These are phyloP conservation scores for Brachionus manjavacas DNA, from an alignment of 1,140 invertebrate genomes.

Conservation along the genomic window DNA sequence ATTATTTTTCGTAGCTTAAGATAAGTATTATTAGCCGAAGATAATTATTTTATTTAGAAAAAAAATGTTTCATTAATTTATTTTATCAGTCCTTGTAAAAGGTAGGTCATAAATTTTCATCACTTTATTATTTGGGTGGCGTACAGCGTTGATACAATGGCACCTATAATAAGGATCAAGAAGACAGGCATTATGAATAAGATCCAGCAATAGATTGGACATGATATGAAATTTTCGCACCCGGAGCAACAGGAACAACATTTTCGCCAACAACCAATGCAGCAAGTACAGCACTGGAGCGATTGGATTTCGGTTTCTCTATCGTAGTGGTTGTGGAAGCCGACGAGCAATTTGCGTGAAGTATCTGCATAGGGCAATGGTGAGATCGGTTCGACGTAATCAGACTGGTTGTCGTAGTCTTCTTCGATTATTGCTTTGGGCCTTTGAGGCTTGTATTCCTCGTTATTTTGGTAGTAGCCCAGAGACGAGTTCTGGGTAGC, in stretches of 20 bases:
- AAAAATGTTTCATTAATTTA: background rate
- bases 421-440: background rate
- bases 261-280: conserved; percentile 20
- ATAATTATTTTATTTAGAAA: background rate
- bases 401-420: background rate
- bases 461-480: background rate
- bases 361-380: background rate
- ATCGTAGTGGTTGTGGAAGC: conserved; percentile 17
- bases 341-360: background rate
- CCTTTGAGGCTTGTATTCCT: background rate
- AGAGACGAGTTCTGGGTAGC: background rate
- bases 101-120: background rate
- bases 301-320: conserved; percentile 32
- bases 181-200: background rate
- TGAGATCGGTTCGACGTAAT: background rate
- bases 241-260: conserved; percentile 29
- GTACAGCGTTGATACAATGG: background rate
- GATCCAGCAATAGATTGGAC: conserved; percentile 40
- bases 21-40: background rate
- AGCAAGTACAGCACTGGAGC: conserved; percentile 38
- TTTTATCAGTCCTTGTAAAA: conserved; percentile 14
- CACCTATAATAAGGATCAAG: background rate
- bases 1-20: background rate
- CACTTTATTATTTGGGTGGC: background rate
- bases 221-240: conserved; percentile 41